phyloP scores from a whole-genome alignment of 2,113 vertebrate genomes.

The Pelvicachromis taeniatus region DNA sequence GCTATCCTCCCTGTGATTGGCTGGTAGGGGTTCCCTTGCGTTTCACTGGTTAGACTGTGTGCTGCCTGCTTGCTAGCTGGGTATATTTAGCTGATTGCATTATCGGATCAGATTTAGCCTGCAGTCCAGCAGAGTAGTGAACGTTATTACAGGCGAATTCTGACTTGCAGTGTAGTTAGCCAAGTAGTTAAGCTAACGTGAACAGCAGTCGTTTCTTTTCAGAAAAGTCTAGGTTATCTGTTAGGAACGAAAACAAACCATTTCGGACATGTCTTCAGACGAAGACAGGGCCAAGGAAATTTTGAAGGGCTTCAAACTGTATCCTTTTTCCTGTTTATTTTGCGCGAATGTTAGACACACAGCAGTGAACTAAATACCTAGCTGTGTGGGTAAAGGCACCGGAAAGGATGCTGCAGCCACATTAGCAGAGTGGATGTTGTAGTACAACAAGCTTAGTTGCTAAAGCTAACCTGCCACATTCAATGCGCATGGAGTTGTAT shows the following conservation, averaged over 20 bases:
- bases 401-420: not conserved
- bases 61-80: conserved; percentile 30
- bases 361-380: not conserved
- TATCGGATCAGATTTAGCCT: conserved; percentile 67
- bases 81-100: conserved; percentile 76
- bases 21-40: not conserved
- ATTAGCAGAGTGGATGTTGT: not conserved
- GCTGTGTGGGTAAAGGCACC: not conserved
- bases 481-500: not conserved
- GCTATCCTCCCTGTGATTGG: conserved; percentile 45
- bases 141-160: not conserved
- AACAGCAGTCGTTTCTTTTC: not conserved
- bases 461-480: not conserved
- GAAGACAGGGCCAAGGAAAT: conserved; percentile 81
- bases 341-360: not conserved
- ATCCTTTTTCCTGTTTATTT: conserved; percentile 64
- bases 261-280: conserved; percentile 74
- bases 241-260: conserved; percentile 17
- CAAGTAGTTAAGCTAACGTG: not conserved
- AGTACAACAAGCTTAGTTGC: not conserved
- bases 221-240: conserved; percentile 2
- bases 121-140: not conserved
- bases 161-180: not conserved
- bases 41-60: conserved; percentile 6
- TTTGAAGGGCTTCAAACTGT: conserved; percentile 79